Percentiles rank a stretch among this genome's conserved stretches.
Evolutionary conservation across 2,797 vertebrate species (phyloP).

Genomic region (Acanthiza pusilla): DNA sequence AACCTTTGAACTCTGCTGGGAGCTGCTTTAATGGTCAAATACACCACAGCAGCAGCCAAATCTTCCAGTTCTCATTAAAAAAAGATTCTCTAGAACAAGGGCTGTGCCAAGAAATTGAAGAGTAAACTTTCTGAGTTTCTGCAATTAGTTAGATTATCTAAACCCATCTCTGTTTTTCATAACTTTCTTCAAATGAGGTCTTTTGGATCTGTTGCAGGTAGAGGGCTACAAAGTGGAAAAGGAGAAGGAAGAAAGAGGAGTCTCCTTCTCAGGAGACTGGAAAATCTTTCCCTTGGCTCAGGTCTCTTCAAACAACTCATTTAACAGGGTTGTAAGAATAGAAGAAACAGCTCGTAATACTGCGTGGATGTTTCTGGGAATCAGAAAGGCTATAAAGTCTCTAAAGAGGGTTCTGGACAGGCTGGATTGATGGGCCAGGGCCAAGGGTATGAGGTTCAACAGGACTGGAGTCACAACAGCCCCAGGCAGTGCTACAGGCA

Average conservation of each 20-base stretch:
- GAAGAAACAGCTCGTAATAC: background rate
- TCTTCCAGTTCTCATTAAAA: slow-evolving; percentile 6
- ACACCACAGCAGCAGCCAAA: background rate
- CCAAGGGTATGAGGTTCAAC: background rate
- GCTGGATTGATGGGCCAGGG: background rate
- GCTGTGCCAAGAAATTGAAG: slow-evolving; percentile 19
- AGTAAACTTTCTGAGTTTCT: slow-evolving; percentile 21
- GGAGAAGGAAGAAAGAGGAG: background rate
- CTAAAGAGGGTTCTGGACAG: background rate
- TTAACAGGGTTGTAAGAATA: background rate
- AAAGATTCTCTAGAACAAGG: background rate
- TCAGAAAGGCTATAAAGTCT: background rate
- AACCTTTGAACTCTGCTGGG: background rate
- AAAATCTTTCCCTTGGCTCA: background rate
- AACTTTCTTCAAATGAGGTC: background rate
- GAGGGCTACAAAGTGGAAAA: background rate
- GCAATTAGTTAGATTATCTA: background rate
- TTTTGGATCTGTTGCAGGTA: background rate
- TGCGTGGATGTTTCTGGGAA: background rate
- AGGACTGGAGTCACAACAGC: background rate
- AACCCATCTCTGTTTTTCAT: background rate
- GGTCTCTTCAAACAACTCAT: background rate
- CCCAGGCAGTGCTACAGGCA: background rate
- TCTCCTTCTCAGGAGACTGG: background rate
- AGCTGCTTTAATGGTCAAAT: background rate